A percentile compares a stretch with the other conserved stretches of the same genome.
These are phyloP conservation scores for Coendou prehensilis DNA, from an alignment of 2,797 vertebrate genomes.

Conservation along the genomic window DNA sequence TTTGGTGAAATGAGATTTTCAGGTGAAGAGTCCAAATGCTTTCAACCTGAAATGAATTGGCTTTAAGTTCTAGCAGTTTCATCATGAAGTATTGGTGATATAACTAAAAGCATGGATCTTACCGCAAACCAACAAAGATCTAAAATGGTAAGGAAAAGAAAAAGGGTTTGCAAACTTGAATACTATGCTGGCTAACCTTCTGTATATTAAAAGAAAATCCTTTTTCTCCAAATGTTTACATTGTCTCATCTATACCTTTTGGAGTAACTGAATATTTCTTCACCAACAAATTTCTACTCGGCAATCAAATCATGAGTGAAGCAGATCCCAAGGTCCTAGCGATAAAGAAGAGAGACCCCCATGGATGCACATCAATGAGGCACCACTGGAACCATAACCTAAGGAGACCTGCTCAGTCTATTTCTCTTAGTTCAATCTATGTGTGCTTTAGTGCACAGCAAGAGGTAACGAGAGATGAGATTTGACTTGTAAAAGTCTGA, in stretches of 20 bases:
- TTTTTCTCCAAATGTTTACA: not conserved
- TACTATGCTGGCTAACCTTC: not conserved
- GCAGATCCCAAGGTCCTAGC: not conserved
- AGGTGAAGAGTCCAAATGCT: constrained; percentile 62
- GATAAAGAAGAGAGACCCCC: not conserved
- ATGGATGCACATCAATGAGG: rapidly evolving
- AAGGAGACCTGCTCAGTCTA: not conserved
- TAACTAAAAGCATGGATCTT: not conserved
- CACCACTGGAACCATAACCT: rapidly evolving
- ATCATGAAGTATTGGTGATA: constrained; percentile 39
- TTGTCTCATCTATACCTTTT: not conserved
- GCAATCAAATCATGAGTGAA: not conserved
- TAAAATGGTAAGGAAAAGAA: not conserved
- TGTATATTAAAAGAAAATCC: not conserved
- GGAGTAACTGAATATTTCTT: not conserved
- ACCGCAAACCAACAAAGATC: not conserved
- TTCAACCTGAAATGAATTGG: constrained; percentile 43
- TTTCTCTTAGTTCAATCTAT: not conserved
- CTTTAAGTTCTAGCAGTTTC: constrained; percentile 56
- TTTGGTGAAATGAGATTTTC: constrained; percentile 27
- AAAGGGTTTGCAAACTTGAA: not conserved
- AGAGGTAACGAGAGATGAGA: not conserved
- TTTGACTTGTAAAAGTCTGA: not conserved
- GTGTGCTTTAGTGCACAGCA: not conserved
- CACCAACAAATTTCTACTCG: not conserved